phyloP scores from a whole-genome alignment of 2,888 invertebrate genomes.

The Platerodrilus igneus region DNA sequence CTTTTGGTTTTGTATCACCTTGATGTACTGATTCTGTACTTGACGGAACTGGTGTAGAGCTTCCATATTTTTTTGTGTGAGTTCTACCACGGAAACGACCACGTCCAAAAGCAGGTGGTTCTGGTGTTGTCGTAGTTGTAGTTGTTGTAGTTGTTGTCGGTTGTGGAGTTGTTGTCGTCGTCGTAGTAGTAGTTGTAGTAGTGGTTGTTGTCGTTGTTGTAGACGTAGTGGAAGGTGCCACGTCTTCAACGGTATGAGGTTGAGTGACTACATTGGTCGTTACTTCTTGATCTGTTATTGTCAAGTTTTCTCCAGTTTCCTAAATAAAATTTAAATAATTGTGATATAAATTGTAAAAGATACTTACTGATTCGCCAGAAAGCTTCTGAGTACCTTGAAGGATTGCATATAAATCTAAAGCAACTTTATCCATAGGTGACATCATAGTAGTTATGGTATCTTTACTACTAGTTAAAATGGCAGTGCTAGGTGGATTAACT shows the following conservation, averaged over 20 bases:
- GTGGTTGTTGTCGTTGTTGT: constrained; percentile 52
- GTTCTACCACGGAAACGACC: constrained; percentile 32
- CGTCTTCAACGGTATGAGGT: too few species aligned
- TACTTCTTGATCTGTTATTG: constrained; percentile 33
- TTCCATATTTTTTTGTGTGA: constrained; percentile 40
- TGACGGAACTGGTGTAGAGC: constrained; percentile 42
- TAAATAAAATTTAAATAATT: constrained; percentile 12
- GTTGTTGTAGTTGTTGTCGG: constrained; percentile 54
- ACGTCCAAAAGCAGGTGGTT: constrained; percentile 39
- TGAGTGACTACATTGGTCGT: constrained; percentile 43
- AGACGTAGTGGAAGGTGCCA: too few species aligned
- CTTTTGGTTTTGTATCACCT: constrained; percentile 47
- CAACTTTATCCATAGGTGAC: constrained; percentile 75
- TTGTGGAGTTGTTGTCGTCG: constrained; percentile 56
- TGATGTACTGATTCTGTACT: constrained; percentile 37
- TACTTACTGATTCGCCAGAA: constrained; percentile 39
- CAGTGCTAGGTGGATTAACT: constrained; percentile 3
- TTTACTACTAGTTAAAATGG: constrained; percentile 23
- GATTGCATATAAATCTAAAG: constrained; percentile 77
- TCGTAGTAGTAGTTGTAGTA: constrained; percentile 54
- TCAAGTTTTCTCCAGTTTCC: constrained; percentile 31
- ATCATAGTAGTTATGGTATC: constrained; percentile 59
- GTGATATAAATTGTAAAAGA: too few species aligned
- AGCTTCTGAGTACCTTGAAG: constrained; percentile 59
- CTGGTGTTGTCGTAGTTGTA: constrained; percentile 48